Evolutionary conservation across 2,888 invertebrate genomes (phyloP).

Genomic region (Chalcis sispes): DNA sequence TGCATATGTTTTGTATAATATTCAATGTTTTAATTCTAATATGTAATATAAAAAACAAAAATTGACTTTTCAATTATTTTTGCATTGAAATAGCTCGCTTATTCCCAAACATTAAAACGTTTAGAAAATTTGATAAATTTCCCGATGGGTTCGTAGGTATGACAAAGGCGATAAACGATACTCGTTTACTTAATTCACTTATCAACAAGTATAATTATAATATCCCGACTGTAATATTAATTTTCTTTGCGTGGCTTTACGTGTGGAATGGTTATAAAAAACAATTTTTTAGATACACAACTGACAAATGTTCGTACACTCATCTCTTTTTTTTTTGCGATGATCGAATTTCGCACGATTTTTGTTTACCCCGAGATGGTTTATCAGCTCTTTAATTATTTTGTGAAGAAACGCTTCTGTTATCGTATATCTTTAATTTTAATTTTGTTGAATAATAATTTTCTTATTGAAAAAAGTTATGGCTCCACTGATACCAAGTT

Average conservation of each 20-base stretch:
- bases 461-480: conserved; percentile 9
- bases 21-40: too few relatives aligned
- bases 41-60: too few relatives aligned
- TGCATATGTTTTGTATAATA: too few relatives aligned
- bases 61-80: too few relatives aligned
- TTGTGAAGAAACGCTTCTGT: conserved; percentile 21
- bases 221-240: not conserved
- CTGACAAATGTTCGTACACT: conserved; percentile 3
- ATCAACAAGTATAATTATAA: not conserved
- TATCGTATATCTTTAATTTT: conserved; percentile 36
- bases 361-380: conserved; percentile 17
- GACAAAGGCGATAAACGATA: too few relatives aligned
- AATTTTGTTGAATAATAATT: conserved; percentile 26
- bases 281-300: not conserved
- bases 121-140: conserved; percentile 8
- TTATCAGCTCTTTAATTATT: conserved; percentile 20
- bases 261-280: not conserved
- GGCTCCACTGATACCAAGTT: not conserved
- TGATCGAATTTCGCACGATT: not conserved
- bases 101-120: too few relatives aligned
- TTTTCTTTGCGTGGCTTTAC: too few relatives aligned
- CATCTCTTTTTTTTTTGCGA: not conserved
- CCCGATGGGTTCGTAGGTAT: not conserved
- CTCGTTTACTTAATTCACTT: not conserved
- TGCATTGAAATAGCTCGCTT: too few relatives aligned